A percentile compares a stretch with the other conserved stretches of the same genome.
These are phyloP conservation scores for Hartigia nigra DNA, from an alignment of 2,888 invertebrate species.

Conservation along the genomic window DNA sequence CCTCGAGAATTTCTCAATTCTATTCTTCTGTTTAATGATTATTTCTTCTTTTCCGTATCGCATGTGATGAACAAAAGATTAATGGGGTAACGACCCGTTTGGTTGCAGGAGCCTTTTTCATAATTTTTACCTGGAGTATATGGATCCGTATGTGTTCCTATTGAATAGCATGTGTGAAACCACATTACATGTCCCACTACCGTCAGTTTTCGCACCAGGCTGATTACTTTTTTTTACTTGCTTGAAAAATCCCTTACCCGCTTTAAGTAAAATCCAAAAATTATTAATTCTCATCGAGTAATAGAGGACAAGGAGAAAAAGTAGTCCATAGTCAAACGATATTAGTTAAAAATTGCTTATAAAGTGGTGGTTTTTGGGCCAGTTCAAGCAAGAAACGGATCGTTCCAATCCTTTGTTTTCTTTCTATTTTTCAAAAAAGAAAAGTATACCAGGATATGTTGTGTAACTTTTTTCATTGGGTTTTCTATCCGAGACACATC, in stretches of 20 bases:
- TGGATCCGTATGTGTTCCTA: conserved; percentile 67
- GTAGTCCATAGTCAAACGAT: background rate
- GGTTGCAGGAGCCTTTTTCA: conserved; percentile 66
- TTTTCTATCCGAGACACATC: background rate
- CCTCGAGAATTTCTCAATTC: conserved; percentile 8
- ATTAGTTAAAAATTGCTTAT: conserved; percentile 17
- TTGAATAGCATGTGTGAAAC: conserved; percentile 67
- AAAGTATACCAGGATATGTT: background rate
- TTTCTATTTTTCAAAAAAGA: background rate
- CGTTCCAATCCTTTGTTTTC: background rate
- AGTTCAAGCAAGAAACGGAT: conserved; percentile 41
- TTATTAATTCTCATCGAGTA: background rate
- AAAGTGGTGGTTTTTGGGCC: conserved; percentile 27
- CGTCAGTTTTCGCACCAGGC: conserved; percentile 65
- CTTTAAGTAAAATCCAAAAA: conserved; percentile 10
- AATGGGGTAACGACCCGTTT: conserved; percentile 63
- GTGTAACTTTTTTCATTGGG: background rate
- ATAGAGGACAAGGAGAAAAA: background rate
- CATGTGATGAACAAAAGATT: conserved; percentile 59
- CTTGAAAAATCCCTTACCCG: conserved; percentile 38
- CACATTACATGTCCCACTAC: conserved; percentile 65
- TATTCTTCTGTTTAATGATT: background rate
- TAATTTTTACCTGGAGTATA: conserved; percentile 67
- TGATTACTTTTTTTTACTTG: conserved; percentile 57
- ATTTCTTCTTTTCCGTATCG: conserved; percentile 39